Evolutionary conservation across 2,888 invertebrate genomes (phyloP).

Genomic region (Mesorhabditis belari): DNA sequence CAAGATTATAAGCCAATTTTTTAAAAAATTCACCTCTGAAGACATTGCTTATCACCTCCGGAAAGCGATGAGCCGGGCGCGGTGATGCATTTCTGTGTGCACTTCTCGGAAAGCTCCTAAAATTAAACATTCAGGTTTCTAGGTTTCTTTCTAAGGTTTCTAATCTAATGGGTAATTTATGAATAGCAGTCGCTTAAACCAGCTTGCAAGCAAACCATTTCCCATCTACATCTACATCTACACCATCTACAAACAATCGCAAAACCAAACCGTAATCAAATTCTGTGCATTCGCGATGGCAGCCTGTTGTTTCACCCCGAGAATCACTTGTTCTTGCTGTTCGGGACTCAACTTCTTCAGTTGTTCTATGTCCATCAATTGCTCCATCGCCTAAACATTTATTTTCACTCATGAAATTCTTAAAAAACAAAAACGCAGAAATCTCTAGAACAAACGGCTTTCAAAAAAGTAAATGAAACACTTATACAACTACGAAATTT

Average conservation of each 20-base stretch:
- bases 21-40: conserved; percentile 28
- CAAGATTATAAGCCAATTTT: too few species aligned
- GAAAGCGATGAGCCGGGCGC: conserved; percentile 41
- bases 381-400: conserved; percentile 39
- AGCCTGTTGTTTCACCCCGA: conserved; percentile 46
- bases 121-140: background rate
- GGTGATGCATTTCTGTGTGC: conserved; percentile 48
- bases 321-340: conserved; percentile 44
- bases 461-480: too few species aligned
- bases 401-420: background rate
- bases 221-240: background rate
- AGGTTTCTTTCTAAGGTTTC: background rate
- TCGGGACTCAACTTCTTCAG: conserved; percentile 46
- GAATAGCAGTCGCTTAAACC: background rate
- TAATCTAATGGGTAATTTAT: background rate
- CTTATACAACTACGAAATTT: background rate
- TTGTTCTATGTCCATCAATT: conserved; percentile 39
- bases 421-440: background rate
- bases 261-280: conserved; percentile 39
- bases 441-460: background rate
- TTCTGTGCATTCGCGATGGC: conserved; percentile 46
- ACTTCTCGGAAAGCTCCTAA: conserved; percentile 50
- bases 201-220: background rate
- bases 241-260: too few species aligned
- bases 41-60: conserved; percentile 43